Percentiles rank a stretch among this genome's conserved stretches.
These are phyloP conservation scores for Brachionus manjavacas DNA, from an alignment of 1,140 invertebrate species.

Conservation along the genomic window DNA sequence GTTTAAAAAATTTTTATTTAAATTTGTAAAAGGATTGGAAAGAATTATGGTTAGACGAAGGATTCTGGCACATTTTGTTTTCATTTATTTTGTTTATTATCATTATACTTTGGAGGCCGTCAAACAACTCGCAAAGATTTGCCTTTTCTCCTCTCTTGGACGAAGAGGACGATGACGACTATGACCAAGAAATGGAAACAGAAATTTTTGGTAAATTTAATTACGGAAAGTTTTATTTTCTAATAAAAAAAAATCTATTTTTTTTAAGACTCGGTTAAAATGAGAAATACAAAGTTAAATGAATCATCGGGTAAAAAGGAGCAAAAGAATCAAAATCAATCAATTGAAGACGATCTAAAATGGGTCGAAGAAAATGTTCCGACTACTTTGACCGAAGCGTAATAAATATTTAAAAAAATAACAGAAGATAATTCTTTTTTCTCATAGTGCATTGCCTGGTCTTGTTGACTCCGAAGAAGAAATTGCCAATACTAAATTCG, in stretches of 20 bases:
- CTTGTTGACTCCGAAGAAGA: conserved; percentile 82
- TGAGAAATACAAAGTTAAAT: conserved; percentile 11
- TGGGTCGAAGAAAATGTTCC: conserved; percentile 89
- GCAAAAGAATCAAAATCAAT: conserved; percentile 50
- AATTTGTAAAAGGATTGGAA: conserved; percentile 70
- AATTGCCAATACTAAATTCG: conserved; percentile 78
- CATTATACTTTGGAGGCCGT: conserved; percentile 87
- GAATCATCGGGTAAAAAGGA: background rate
- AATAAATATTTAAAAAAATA: conserved; percentile 46
- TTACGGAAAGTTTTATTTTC: background rate
- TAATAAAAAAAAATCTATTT: background rate
- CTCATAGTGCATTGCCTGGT: conserved; percentile 65
- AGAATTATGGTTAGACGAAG: conserved; percentile 76
- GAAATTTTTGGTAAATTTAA: conserved; percentile 42
- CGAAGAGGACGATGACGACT: conserved; percentile 68
- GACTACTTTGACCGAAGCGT: conserved; percentile 67
- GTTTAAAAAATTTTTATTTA: conserved; percentile 46
- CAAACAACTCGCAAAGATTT: conserved; percentile 88
- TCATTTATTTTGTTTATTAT: conserved; percentile 79
- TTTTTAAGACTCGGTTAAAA: conserved; percentile 34
- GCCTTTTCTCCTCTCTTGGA: conserved; percentile 85
- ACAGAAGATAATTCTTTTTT: conserved; percentile 29
- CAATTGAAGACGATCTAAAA: conserved; percentile 71
- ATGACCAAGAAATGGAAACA: conserved; percentile 48
- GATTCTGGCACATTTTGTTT: conserved; percentile 88